Conservation (phyloP, 2,797 vertebrate genomes). For the Characodon lateralis region DNA sequence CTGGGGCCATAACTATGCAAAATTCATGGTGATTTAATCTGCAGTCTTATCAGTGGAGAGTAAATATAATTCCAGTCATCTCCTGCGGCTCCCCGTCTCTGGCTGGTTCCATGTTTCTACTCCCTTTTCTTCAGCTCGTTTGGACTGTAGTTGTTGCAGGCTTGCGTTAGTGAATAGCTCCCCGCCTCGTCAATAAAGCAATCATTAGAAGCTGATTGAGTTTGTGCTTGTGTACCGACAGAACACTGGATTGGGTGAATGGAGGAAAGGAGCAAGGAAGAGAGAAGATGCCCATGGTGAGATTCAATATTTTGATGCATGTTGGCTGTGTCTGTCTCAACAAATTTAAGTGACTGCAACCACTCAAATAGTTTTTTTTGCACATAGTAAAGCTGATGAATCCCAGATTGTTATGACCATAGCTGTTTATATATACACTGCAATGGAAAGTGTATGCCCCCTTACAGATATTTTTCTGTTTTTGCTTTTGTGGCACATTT, state of each 20-base stretch:
- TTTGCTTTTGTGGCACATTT: not conserved
- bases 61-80: conserved; percentile 52
- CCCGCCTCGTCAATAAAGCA: conserved; percentile 80
- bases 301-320: conserved; percentile 67
- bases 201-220: conserved; percentile 82
- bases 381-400: conserved; percentile 15
- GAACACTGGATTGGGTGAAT: conserved; percentile 43
- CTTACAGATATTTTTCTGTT: not conserved
- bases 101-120: conserved; percentile 33
- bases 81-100: conserved; percentile 23
- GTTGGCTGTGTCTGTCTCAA: conserved; percentile 60
- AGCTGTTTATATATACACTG: not conserved
- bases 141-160: conserved; percentile 64
- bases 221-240: conserved; percentile 72
- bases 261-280: conserved; percentile 22
- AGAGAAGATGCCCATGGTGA: conserved; percentile 43
- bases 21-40: conserved; percentile 43
- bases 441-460: not conserved
- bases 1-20: conserved; percentile 28
- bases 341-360: conserved; percentile 63
- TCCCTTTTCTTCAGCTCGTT: conserved; percentile 50
- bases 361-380: conserved; percentile 28
- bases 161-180: conserved; percentile 68
- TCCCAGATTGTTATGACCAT: not conserved
- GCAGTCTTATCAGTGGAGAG: conserved; percentile 36